Base-by-base conservation (phyloP, 2,888 invertebrate genomes). In the Erynnis tages region DNA sequence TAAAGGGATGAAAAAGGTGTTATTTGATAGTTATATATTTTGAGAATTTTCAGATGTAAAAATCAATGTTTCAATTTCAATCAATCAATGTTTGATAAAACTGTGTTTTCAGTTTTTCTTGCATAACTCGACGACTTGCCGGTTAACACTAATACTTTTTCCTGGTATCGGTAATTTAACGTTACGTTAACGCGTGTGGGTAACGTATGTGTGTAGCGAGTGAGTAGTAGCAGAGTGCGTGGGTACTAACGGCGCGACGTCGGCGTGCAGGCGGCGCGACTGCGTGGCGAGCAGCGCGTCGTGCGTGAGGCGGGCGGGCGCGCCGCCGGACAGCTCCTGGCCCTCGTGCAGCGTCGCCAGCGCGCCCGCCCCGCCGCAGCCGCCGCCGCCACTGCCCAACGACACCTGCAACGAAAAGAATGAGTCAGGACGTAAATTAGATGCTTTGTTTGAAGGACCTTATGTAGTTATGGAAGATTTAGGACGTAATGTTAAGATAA, bases 311-410 rank as follows among this genome's bases (percentile, higher is more conserved):
- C 95, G 91, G 68, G 80, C 76, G 62, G 60, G 61, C 54, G 48
- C 70, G 34, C 64, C 56, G 61, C 93, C 70, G 91, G 91, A 77
- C 94, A 87, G 46, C 61, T 70, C 62, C 59, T 66, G 59, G 45
- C 71, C 62, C 85, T 97, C 97, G 81, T 95, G 96, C 37, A 97
- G 90, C 4, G 97, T 96, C 11, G 97, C 96, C 69, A 97, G 89
- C 4, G 38, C 5, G 21, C 4, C 21, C 21, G 5, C 4, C 21
- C 4, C 32, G 34, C 45, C 34, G 3, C 21, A 27, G 19, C 38
- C 29, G 13, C 19, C 19, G n/a, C 32, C 19, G 1, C 11, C 27
- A 14, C 91, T 80, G 59, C 90, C 91, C 56, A 52, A 54, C 8
- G 59, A 46, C 50, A 56, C 38, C 55, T 54, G 44, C 14, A 8